phyloP scores from a whole-genome alignment of 2,888 invertebrate genomes.

The Tipula vernalis region DNA sequence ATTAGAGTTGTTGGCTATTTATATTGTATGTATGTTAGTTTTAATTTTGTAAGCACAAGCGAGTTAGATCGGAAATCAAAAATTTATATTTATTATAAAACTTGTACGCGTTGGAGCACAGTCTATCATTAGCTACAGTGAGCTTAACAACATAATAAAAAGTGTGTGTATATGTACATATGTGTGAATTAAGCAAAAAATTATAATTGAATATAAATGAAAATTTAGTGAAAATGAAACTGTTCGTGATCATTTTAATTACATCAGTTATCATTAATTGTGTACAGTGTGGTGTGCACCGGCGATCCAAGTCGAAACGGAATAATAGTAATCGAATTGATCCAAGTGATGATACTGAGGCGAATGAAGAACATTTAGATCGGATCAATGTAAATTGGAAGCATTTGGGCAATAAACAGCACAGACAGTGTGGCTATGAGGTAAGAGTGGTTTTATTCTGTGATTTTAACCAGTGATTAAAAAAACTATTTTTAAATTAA shows the following conservation, averaged over 20 bases:
- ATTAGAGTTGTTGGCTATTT: neutral
- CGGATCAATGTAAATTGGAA: neutral
- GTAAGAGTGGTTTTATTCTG: neutral
- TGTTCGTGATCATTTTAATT: neutral
- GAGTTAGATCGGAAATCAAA: neutral
- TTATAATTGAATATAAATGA: neutral
- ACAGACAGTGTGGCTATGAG: neutral
- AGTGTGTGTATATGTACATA: neutral
- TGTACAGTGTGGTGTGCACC: neutral
- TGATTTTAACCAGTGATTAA: neutral
- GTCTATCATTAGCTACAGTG: neutral
- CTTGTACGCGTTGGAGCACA: neutral
- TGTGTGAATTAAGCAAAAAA: neutral
- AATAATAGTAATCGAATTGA: neutral
- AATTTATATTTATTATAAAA: neutral
- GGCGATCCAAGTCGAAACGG: neutral
- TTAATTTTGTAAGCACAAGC: neutral
- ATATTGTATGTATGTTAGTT: neutral
- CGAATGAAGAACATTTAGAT: neutral
- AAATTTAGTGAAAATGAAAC: neutral
- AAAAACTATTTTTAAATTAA: too few relatives aligned
- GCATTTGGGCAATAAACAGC: neutral
- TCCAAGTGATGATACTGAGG: neutral
- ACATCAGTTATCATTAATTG: neutral
- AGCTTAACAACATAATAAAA: neutral